A percentile compares a stretch with the other conserved stretches of the same genome.
Evolutionary conservation across 2,888 invertebrate species (phyloP).

Genomic region (Creontiades dilutus): DNA sequence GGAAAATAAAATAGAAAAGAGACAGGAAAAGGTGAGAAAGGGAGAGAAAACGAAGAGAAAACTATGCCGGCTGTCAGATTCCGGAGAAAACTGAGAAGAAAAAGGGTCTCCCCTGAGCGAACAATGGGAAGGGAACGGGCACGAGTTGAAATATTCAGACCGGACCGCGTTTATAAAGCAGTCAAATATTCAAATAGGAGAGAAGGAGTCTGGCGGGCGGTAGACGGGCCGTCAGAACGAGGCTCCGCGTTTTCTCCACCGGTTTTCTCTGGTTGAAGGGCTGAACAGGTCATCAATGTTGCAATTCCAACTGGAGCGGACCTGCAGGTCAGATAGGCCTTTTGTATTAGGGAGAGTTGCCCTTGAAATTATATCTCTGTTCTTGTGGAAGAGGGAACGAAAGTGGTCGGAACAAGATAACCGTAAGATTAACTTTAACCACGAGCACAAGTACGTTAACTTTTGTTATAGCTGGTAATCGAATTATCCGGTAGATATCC

Average conservation of each 20-base stretch:
- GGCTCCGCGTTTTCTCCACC: background rate
- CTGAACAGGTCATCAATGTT: background rate
- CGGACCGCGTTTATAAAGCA: conserved; percentile 70
- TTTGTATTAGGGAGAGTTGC: background rate
- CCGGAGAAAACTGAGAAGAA: conserved; percentile 47
- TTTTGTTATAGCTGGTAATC: too few relatives aligned
- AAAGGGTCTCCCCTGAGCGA: conserved; percentile 32
- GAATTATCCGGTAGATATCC: too few relatives aligned
- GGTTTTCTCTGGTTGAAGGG: background rate
- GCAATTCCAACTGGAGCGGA: background rate
- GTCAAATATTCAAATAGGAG: conserved; percentile 70
- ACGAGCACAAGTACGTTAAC: too few relatives aligned
- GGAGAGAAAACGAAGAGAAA: conserved; percentile 32
- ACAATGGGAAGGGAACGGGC: conserved; percentile 11
- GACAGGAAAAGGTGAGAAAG: conserved; percentile 5
- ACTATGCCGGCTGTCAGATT: conserved; percentile 68
- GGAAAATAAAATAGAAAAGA: conserved; percentile 13
- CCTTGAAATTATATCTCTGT: background rate
- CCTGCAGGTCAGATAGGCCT: conserved; percentile 5
- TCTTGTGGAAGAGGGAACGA: too few relatives aligned
- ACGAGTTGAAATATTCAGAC: conserved; percentile 64
- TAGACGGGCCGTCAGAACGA: conserved; percentile 50
- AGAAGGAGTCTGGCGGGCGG: background rate
- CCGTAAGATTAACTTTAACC: too few relatives aligned
- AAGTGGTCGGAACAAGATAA: too few relatives aligned